phyloP scores from a whole-genome alignment of 2,797 vertebrate species.

The Poeciliopsis gracilis region DNA sequence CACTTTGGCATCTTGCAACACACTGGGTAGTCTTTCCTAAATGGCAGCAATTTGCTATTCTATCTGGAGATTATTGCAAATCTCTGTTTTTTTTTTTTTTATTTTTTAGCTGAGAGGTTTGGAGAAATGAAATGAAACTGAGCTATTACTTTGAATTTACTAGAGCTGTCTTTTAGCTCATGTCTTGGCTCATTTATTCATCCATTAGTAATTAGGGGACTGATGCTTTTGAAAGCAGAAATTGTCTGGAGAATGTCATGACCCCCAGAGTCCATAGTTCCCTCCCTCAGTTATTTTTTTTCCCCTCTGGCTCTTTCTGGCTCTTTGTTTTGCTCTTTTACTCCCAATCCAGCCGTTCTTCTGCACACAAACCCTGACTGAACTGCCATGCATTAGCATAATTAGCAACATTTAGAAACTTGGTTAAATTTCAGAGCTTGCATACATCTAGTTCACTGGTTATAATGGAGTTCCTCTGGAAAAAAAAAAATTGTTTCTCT shows the following conservation, averaged over 20 bases:
- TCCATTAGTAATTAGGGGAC: not conserved
- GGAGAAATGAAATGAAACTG: slow-evolving; percentile 21
- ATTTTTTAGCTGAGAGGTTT: slow-evolving; percentile 25
- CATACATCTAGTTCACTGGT: not conserved
- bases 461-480: not conserved
- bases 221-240: slow-evolving; percentile 7
- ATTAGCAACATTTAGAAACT: not conserved
- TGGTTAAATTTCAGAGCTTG: not conserved
- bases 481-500: not conserved
- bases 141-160: slow-evolving; percentile 26
- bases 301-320: not conserved
- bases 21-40: slow-evolving; percentile 58
- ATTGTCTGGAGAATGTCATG: not conserved
- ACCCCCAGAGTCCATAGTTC: not conserved
- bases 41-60: slow-evolving; percentile 66
- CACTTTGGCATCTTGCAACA: slow-evolving; percentile 51
- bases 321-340: not conserved
- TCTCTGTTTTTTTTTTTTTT: slow-evolving; percentile 31
- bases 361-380: not conserved
- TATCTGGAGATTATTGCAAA: slow-evolving; percentile 54
- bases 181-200: slow-evolving; percentile 3
- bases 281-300: not conserved
- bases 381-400: not conserved
- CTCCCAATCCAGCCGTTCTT: not conserved
- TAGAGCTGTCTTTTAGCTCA: not conserved